phyloP scores from a whole-genome alignment of 1,140 invertebrate genomes.

The Drosophila repleta region DNA sequence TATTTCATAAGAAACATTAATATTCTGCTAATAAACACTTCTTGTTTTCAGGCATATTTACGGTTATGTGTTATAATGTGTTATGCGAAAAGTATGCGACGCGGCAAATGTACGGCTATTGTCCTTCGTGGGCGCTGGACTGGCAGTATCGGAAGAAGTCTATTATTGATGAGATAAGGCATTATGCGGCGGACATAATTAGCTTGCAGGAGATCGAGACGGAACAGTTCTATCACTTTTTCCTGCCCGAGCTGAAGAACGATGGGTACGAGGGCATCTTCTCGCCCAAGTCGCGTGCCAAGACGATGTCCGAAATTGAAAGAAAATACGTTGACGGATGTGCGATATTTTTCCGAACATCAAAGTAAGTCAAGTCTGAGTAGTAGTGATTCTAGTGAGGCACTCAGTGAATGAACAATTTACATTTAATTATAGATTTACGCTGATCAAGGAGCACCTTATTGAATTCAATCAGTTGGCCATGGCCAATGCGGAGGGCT shows the following conservation, averaged over 20 bases:
- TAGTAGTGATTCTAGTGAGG: too few species aligned
- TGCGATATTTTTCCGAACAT: constrained; percentile 97
- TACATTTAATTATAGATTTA: constrained; percentile 88
- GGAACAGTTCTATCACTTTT: constrained; percentile 99
- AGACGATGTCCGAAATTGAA: constrained; percentile 98
- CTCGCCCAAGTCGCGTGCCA: constrained; percentile 98
- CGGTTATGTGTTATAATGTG: constrained; percentile 99
- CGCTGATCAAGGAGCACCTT: constrained; percentile 96
- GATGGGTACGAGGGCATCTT: constrained; percentile 99
- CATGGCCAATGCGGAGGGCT: constrained; percentile 98
- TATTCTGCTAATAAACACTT: not conserved
- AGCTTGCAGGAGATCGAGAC: constrained; percentile 99
- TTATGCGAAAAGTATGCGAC: constrained; percentile 99
- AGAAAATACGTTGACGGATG: constrained; percentile 99
- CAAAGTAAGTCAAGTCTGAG: constrained; percentile 89
- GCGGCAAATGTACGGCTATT: constrained; percentile 98
- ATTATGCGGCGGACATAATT: constrained; percentile 99
- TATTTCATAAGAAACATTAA: too few species aligned
- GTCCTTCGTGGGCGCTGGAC: constrained; percentile 97
- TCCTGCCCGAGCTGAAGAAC: constrained; percentile 95
- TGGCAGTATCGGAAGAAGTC: constrained; percentile 99
- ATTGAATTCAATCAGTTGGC: constrained; percentile 99
- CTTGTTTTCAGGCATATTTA: constrained; percentile 93
- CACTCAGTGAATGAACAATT: not conserved
- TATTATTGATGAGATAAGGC: constrained; percentile 98